Base-by-base conservation (phyloP, 2,888 invertebrate genomes). In the Apamea crenata region DNA sequence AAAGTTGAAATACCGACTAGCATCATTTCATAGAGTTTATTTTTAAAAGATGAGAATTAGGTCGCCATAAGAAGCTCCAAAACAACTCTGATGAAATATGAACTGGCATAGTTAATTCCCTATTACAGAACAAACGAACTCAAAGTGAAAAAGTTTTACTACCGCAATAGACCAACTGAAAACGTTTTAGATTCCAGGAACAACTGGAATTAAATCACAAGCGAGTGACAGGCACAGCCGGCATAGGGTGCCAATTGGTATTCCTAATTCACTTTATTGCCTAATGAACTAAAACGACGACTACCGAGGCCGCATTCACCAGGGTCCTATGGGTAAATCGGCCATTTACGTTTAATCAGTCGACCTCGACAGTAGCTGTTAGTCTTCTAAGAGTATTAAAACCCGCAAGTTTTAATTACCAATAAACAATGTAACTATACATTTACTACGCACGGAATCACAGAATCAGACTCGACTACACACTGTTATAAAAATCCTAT, bases 241-340 rank as follows among this genome's bases (percentile, higher is more conserved):
- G 66, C 72, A n/a, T 53, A 70, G 67, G 72, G 75, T 85, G 84
- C 63, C 80, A 87, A 87, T 80, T 80, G 75, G 72, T 76, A 83
- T 76, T 76, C 80, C 53, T 82, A 76, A 84, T 80, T 82, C 70
- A 82, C 66, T 85, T 87, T 83, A 82, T 80, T 81, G 72, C 72
- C 74, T 84, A 87, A 84, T 87, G 80, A 79, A 79, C 67, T 77
- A 68, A 69, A 78, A 61, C 44, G 63, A 70, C 32, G 44, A 44
- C 71, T 29, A 50, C 72, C 56, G 65, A 67, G 69, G 78, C 66
- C 83, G 65, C 53, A 66, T 50, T 53, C 74, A 40, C 66, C 65
- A 78, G 71, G 77, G 72, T 76, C 69, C 80, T 67, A 75, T 81
- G 77, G 77, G 76, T 80, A 70, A 79, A 78, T 67, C 72, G 73